Base-by-base conservation (phyloP, 1,140 invertebrate genomes). In the Drosophila neocordata region DNA sequence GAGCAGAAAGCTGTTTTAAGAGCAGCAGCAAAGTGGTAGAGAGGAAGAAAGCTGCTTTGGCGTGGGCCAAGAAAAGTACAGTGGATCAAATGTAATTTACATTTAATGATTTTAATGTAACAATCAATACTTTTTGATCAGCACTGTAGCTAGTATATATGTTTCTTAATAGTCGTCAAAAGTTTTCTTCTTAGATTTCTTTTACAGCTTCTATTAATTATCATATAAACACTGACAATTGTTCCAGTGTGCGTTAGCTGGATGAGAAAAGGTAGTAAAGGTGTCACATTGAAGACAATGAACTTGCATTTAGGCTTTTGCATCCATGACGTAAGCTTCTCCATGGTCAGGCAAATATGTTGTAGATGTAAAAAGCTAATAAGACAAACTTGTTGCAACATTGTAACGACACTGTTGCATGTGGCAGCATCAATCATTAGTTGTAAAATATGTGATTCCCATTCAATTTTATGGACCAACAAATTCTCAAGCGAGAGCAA, bases 291-390 rank as follows among this genome's bases (percentile, higher is more conserved):
- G 44, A 61, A 69, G 82, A 85, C 81, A 84, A 82, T 87, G 81
- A 85, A 85, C 83, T 75, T 87, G 82, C 70, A 75, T 41, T 67
- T 51, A 51, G 15, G 44, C 35, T 57, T 61, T 57, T n/a, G 62
- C 34, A 48, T 56, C 51, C 51, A 66, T 71, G 65, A 76, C 68
- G 69, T 77, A 73, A 67, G 59, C 79, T 63, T 48, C 74, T 62
- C 15, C 20, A 24, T 24, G 22, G 41, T 8, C 15, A 48, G 11
- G 20, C 15, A 48, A 20, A 48, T 20, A n/a, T 20, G 7, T 48
- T 20, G 15, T 48, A 5, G 41, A 18, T 13, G 15, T 7, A 13
- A 9, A 48, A 48, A 20, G 27, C 15, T 20, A 44, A 44, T 44
- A 37, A 44, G 41, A 44, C 31, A 52, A 57, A 58, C 57, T 71